These are phyloP conservation scores for Sus cebifrons DNA, from an alignment of 2,797 vertebrate species.

Conservation along the genomic window DNA sequence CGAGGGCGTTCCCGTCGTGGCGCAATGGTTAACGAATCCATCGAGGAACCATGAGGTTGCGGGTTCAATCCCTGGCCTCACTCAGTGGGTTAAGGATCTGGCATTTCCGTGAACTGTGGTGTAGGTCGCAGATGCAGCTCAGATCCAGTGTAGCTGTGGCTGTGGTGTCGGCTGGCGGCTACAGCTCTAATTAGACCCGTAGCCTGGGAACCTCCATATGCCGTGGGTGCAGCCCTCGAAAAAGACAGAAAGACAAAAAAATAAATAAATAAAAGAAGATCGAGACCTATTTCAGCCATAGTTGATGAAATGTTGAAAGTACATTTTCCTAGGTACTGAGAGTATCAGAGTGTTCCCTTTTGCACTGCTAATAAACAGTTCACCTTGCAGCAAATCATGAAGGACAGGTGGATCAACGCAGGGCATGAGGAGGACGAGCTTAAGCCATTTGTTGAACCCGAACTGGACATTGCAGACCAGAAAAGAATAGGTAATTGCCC, in stretches of 20 bases:
- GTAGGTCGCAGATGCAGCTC: too few species aligned
- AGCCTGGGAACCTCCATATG: too few species aligned
- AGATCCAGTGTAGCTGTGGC: too few species aligned
- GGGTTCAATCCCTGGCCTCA: too few species aligned
- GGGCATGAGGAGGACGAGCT: slow-evolving; percentile 98
- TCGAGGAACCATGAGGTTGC: too few species aligned
- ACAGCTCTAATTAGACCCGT: too few species aligned
- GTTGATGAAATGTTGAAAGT: slow-evolving; percentile 30
- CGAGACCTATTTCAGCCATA: background rate
- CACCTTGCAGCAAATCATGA: slow-evolving; percentile 97
- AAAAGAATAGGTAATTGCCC: slow-evolving; percentile 96
- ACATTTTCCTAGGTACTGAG: background rate
- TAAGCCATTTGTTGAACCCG: slow-evolving; percentile 98
- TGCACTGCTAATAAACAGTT: slow-evolving; percentile 67
- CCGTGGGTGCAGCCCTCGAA: too few species aligned
- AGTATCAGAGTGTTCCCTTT: slow-evolving; percentile 5
- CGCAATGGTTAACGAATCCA: too few species aligned
- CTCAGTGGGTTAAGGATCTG: too few species aligned
- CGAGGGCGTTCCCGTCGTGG: background rate
- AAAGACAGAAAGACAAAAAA: too few species aligned
- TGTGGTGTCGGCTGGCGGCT: too few species aligned
- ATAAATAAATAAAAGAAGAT: background rate
- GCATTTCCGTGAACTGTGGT: too few species aligned
- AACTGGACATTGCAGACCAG: slow-evolving; percentile 98
- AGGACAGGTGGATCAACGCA: slow-evolving; percentile 99